Evolutionary conservation across 2,888 invertebrate species (phyloP).

Genomic region (Epinotia brunnichana): DNA sequence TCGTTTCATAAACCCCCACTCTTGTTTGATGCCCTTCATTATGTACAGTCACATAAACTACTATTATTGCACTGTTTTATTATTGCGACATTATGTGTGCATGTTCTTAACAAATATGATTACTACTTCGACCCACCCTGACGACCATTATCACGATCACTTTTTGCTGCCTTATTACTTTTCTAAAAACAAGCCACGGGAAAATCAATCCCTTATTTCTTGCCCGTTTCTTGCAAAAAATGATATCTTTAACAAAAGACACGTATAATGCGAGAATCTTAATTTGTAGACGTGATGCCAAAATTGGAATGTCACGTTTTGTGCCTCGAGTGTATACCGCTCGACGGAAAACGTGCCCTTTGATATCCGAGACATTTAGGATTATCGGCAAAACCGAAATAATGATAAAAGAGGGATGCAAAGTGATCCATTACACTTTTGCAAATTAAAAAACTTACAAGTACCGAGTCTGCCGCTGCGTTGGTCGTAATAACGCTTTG

Average conservation of each 20-base stretch:
- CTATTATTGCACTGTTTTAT: too few relatives aligned
- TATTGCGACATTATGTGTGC: too few relatives aligned
- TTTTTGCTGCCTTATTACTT: too few relatives aligned
- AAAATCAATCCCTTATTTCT: not conserved
- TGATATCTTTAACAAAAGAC: constrained; percentile 8
- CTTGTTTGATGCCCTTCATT: too few relatives aligned
- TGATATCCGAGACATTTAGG: constrained; percentile 4
- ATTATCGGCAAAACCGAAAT: constrained; percentile 1
- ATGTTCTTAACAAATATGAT: too few relatives aligned
- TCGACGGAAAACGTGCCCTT: constrained; percentile 5
- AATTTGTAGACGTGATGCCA: constrained; percentile 7
- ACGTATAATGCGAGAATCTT: constrained; percentile 14
- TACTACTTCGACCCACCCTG: too few relatives aligned
- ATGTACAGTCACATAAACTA: too few relatives aligned
- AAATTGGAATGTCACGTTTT: constrained; percentile 25
- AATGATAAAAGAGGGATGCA: constrained; percentile 13
- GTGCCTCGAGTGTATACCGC: constrained; percentile 1
- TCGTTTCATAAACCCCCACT: too few relatives aligned
- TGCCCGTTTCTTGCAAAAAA: not conserved
- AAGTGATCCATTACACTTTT: not conserved
- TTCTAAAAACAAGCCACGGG: too few relatives aligned
- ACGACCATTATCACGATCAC: too few relatives aligned
- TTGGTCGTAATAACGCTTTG: not conserved
- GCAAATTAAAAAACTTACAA: not conserved
- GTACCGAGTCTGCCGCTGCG: too few relatives aligned